Conservation (phyloP, 2,888 invertebrate genomes). For the Tetragnatha montana region DNA sequence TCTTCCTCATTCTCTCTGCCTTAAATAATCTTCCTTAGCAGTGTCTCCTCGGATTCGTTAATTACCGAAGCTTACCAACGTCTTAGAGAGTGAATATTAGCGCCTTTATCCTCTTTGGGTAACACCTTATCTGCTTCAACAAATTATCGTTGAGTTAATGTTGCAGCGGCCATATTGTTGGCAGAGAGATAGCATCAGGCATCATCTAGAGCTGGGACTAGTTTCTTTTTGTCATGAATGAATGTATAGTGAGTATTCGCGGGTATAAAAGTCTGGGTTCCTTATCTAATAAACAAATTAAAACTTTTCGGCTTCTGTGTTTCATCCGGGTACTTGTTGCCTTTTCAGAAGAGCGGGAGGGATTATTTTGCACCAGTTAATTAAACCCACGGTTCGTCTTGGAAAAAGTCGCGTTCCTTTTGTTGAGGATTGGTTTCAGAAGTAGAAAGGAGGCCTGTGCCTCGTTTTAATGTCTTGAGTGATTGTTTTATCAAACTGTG, state of each 20-base stretch:
- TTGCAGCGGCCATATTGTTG: constrained; percentile 9
- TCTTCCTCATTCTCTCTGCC: neutral
- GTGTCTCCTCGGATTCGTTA: neutral
- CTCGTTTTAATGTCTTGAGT: no score
- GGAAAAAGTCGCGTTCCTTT: no score
- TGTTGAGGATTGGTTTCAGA: no score
- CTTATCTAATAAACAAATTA: constrained; percentile 26
- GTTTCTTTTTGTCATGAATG: neutral
- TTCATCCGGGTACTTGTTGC: constrained; percentile 6
- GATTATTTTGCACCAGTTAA: no score
- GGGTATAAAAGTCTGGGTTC: neutral
- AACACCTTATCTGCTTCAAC: constrained; percentile 5
- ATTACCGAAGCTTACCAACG: constrained; percentile 18
- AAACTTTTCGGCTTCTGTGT: neutral
- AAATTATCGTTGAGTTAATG: constrained; percentile 22
- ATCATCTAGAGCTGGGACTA: neutral
- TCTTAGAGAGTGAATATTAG: constrained; percentile 8
- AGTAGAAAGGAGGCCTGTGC: no score
- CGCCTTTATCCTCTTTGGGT: neutral
- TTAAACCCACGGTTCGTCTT: no score
- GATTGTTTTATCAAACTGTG: no score
- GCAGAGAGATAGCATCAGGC: constrained; percentile 2
- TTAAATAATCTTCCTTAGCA: neutral
- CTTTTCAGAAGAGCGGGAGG: neutral
- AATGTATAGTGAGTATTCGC: neutral